Conservation (phyloP, 2,113 vertebrate genomes). For the Podarcis muralis region DNA sequence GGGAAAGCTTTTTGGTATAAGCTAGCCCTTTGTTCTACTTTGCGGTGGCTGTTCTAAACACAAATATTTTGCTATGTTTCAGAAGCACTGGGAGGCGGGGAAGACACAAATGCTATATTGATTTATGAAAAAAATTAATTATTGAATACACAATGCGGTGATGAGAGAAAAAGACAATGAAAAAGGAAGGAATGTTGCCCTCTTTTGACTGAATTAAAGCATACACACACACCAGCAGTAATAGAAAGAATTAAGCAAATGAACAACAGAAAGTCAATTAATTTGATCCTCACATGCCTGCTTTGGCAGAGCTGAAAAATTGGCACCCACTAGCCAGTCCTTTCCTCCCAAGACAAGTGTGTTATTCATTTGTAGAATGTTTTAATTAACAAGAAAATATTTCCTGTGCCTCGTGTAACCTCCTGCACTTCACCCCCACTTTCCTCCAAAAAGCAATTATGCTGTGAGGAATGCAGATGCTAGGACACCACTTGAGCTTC, state of each 20-base stretch:
- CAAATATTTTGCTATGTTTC: constrained; percentile 43
- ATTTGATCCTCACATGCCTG: not conserved
- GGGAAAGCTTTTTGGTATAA: not conserved
- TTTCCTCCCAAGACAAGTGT: not conserved
- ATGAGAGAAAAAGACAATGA: constrained; percentile 12
- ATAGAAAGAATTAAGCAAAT: not conserved
- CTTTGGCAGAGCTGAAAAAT: not conserved
- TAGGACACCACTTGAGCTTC: not conserved
- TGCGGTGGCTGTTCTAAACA: not conserved
- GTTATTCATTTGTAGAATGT: not conserved
- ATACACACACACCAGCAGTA: not conserved
- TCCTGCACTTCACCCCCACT: not conserved
- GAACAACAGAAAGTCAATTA: constrained; percentile 13
- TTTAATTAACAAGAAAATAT: not conserved
- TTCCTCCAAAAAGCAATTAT: not conserved
- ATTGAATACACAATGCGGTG: constrained; percentile 20
- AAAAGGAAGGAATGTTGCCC: not conserved
- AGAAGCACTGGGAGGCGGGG: constrained; percentile 6
- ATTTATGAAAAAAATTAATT: constrained; percentile 13
- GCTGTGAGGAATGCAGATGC: not conserved
- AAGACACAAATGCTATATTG: not conserved
- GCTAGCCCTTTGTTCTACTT: constrained; percentile 26
- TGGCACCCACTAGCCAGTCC: not conserved
- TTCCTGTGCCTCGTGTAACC: not conserved
- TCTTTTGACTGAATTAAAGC: not conserved